Percentiles rank a stretch among this genome's conserved stretches.
phyloP scores from a whole-genome alignment of 2,888 invertebrate species.

The Mesochorus sp. region DNA sequence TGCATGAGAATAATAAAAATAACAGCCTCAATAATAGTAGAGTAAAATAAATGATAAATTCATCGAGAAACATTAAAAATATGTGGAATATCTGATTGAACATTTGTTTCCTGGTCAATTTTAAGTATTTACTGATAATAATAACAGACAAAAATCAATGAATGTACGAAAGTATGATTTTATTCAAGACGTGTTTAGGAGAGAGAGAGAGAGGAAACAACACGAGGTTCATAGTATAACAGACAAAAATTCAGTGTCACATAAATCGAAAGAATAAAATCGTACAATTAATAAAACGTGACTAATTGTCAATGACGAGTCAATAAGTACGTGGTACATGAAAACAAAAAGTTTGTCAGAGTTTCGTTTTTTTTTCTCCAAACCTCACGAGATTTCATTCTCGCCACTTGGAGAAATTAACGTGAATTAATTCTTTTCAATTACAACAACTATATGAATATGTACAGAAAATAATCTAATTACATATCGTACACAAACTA shows the following conservation, averaged over 20 bases:
- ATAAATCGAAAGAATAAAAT: neutral
- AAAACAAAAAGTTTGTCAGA: neutral
- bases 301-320: neutral
- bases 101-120: too few relatives aligned
- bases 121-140: too few relatives aligned
- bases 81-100: too few relatives aligned
- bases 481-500: conserved; percentile 52
- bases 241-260: too few relatives aligned
- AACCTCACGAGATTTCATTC: neutral
- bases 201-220: neutral
- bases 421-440: too few relatives aligned
- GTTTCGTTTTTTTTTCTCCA: neutral
- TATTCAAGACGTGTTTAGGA: conserved; percentile 22
- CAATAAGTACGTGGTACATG: conserved; percentile 25
- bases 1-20: too few relatives aligned
- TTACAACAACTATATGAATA: conserved; percentile 33
- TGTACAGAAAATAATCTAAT: conserved; percentile 50
- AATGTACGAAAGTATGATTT: conserved; percentile 42
- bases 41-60: too few relatives aligned
- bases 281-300: neutral
- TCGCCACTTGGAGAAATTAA: too few relatives aligned
- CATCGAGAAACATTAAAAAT: too few relatives aligned
- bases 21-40: too few relatives aligned
- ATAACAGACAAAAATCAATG: neutral
- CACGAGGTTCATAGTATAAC: too few relatives aligned